A percentile compares a stretch with the other conserved stretches of the same genome.
Conservation (phyloP, 2,888 invertebrate genomes). For the Helleia helle region DNA sequence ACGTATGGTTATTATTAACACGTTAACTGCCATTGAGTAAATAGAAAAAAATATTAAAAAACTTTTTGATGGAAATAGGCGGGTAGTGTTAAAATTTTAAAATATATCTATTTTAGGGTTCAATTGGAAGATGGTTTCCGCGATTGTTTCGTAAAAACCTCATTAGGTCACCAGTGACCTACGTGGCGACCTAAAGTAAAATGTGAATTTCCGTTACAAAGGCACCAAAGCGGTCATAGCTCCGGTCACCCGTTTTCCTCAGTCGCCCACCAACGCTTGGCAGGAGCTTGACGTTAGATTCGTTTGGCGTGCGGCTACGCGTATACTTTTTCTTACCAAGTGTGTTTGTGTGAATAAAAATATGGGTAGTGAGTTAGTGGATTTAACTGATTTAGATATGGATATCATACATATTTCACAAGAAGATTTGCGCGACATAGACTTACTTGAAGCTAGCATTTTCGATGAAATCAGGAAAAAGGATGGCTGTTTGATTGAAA, state of each 20-base stretch:
- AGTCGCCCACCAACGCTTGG: conserved; percentile 1
- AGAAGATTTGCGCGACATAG: conserved; percentile 8
- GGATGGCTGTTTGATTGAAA: too few relatives aligned
- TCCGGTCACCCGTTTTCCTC: conserved; percentile 11
- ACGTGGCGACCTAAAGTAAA: conserved; percentile 1
- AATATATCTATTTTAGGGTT: too few relatives aligned
- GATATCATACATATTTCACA: neutral
- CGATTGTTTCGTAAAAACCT: conserved; percentile 5
- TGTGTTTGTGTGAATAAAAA: too few relatives aligned
- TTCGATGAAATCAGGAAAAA: conserved; percentile 7
- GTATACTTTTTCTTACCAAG: too few relatives aligned
- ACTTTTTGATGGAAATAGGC: too few relatives aligned
- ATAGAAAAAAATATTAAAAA: too few relatives aligned
- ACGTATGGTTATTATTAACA: too few relatives aligned
- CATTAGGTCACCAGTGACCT: neutral
- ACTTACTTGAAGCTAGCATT: conserved; percentile 4
- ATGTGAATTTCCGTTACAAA: neutral
- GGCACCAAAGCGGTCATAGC: conserved; percentile 13
- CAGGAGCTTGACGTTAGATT: neutral
- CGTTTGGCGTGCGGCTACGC: neutral
- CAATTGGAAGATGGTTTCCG: too few relatives aligned
- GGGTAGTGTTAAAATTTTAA: too few relatives aligned
- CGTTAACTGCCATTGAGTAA: too few relatives aligned
- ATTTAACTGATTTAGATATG: conserved; percentile 1
- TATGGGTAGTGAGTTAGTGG: too few relatives aligned